Evolutionary conservation across 30 jellyfish, hydroid and myxozoan genomes (phyloP).

Genomic region (Aurelia aurita complex sp. Pacific): DNA sequence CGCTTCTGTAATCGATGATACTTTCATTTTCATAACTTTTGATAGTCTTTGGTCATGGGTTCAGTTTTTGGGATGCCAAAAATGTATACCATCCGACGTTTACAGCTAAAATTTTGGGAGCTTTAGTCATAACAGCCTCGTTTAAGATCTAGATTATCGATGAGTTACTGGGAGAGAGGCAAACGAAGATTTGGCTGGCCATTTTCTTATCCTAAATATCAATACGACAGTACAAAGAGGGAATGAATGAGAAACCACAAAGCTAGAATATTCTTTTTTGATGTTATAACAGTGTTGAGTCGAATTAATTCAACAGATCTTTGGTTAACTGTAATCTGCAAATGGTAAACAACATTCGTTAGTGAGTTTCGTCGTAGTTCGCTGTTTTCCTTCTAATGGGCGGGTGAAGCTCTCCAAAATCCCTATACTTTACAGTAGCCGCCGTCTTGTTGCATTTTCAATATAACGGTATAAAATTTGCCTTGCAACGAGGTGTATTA

Average conservation of each 20-base stretch:
- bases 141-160: too few species aligned
- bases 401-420: conserved; percentile 13
- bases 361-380: too few species aligned
- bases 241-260: conserved; percentile 29
- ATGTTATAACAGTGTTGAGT: conserved; percentile 18
- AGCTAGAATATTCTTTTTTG: conserved; percentile 8
- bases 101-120: too few species aligned
- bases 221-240: not conserved
- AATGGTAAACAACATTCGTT: conserved; percentile 40
- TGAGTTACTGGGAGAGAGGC: conserved; percentile 1
- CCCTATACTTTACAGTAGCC: conserved; percentile 12
- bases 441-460: not conserved
- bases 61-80: too few species aligned
- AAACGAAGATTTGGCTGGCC: not conserved
- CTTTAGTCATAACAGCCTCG: too few species aligned
- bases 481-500: too few species aligned
- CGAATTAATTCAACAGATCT: conserved; percentile 17
- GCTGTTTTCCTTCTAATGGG: conserved; percentile 11
- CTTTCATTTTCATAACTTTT: too few species aligned
- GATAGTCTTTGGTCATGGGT: too few species aligned
- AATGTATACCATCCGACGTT: too few species aligned
- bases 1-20: too few species aligned
- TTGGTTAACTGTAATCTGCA: conserved; percentile 24
- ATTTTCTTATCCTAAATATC: not conserved
- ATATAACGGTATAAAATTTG: too few species aligned